phyloP scores from a whole-genome alignment of 2,888 invertebrate genomes.

The Lepeophtheirus nordmannii region DNA sequence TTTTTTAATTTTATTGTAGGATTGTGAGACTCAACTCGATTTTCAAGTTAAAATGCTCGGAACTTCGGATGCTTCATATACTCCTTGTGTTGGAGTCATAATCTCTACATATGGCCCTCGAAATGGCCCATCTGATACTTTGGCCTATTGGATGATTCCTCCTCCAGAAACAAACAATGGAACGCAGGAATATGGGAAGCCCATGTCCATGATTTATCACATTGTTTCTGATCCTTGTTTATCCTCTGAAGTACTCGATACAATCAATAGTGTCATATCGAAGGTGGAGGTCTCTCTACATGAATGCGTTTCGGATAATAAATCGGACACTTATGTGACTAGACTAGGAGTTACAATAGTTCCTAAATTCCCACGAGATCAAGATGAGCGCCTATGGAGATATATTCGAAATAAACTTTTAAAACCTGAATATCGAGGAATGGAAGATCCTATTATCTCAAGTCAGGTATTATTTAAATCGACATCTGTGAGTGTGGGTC shows the following conservation, averaged over 20 bases:
- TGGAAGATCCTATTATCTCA: conserved; percentile 9
- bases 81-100: conserved; percentile 79
- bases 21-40: conserved; percentile 81
- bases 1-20: conserved; percentile 36
- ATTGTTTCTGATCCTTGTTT: conserved; percentile 64
- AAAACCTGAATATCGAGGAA: neutral
- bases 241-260: conserved; percentile 61
- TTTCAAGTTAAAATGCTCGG: conserved; percentile 91
- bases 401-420: conserved; percentile 56
- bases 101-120: conserved; percentile 35
- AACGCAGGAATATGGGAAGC: conserved; percentile 81
- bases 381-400: conserved; percentile 61
- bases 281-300: neutral
- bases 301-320: neutral
- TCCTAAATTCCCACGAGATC: conserved; percentile 62
- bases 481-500: neutral
- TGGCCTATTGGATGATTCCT: conserved; percentile 76
- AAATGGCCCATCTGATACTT: conserved; percentile 2
- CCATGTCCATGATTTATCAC: conserved; percentile 73
- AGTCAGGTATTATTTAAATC: neutral
- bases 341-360: neutral
- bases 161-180: conserved; percentile 63
- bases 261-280: conserved; percentile 42
- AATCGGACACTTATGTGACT: neutral
- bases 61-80: conserved; percentile 72